These are phyloP conservation scores for Nymphalis io DNA, from an alignment of 1,140 invertebrate genomes.

Conservation along the genomic window DNA sequence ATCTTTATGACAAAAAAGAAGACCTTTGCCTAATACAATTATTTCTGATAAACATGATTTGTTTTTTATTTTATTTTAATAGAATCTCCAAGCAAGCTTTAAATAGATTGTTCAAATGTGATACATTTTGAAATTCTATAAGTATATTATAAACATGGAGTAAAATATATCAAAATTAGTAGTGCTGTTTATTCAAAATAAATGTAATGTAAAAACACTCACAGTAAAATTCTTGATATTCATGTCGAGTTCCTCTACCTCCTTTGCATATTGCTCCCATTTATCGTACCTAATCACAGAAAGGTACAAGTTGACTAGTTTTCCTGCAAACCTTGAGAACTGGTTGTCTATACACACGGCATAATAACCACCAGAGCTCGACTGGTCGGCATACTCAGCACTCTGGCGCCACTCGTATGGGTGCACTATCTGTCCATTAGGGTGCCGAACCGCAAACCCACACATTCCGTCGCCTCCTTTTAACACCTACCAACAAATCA, in stretches of 20 bases:
- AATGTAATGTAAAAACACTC: slow-evolving; percentile 54
- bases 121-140: no score
- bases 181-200: no score
- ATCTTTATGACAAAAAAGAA: no score
- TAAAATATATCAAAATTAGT: no score
- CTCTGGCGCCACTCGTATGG: slow-evolving; percentile 94
- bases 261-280: slow-evolving; percentile 95
- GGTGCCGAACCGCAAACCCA: slow-evolving; percentile 94
- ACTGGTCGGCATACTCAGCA: slow-evolving; percentile 92
- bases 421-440: slow-evolving; percentile 90
- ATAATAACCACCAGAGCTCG: slow-evolving; percentile 91
- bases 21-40: no score
- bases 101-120: no score
- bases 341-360: slow-evolving; percentile 98
- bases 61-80: no score
- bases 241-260: slow-evolving; percentile 92
- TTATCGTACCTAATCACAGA: slow-evolving; percentile 96
- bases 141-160: no score
- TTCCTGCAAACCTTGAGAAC: slow-evolving; percentile 94
- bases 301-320: slow-evolving; percentile 95
- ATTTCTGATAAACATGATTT: no score
- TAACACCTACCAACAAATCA: slow-evolving; percentile 83
- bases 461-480: slow-evolving; percentile 95
- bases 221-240: slow-evolving; percentile 96
- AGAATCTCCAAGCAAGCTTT: no score